These are phyloP conservation scores for Caenorhabditis angaria DNA, from an alignment of 2,888 invertebrate species.

Conservation along the genomic window DNA sequence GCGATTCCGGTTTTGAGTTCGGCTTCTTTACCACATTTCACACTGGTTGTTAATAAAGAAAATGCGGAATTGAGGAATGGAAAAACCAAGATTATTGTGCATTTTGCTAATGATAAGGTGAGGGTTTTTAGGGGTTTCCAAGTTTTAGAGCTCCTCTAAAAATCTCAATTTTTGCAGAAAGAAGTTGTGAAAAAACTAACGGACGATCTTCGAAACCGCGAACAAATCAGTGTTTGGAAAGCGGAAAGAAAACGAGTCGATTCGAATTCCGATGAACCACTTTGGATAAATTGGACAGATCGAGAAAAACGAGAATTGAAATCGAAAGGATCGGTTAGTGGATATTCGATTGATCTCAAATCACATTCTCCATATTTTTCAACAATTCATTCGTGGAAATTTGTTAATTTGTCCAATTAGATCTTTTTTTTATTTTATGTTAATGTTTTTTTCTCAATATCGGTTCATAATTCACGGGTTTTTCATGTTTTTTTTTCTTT, in stretches of 20 bases:
- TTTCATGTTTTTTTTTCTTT: no score
- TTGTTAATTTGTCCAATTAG: no score
- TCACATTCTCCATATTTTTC: constrained; percentile 23
- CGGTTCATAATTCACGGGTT: no score
- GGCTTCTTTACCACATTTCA: constrained; percentile 46
- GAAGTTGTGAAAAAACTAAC: constrained; percentile 22
- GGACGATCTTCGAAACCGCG: constrained; percentile 40
- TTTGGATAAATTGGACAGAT: constrained; percentile 37
- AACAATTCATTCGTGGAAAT: constrained; percentile 36
- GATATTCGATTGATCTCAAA: constrained; percentile 23
- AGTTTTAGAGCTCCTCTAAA: not conserved
- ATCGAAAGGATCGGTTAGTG: constrained; percentile 34
- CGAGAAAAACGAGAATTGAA: constrained; percentile 34
- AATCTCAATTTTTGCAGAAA: constrained; percentile 15
- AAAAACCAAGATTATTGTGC: constrained; percentile 51
- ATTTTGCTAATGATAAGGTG: constrained; percentile 32
- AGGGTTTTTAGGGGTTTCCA: not conserved
- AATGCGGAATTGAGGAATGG: constrained; percentile 46
- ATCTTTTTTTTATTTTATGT: no score
- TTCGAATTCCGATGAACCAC: constrained; percentile 16
- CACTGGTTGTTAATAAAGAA: constrained; percentile 44
- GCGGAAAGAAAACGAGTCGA: constrained; percentile 42
- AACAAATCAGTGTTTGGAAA: constrained; percentile 40
- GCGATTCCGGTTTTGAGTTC: constrained; percentile 30
- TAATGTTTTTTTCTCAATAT: no score